These are phyloP conservation scores for Aphidius gifuensis DNA, from an alignment of 1,140 invertebrate genomes.

Conservation along the genomic window DNA sequence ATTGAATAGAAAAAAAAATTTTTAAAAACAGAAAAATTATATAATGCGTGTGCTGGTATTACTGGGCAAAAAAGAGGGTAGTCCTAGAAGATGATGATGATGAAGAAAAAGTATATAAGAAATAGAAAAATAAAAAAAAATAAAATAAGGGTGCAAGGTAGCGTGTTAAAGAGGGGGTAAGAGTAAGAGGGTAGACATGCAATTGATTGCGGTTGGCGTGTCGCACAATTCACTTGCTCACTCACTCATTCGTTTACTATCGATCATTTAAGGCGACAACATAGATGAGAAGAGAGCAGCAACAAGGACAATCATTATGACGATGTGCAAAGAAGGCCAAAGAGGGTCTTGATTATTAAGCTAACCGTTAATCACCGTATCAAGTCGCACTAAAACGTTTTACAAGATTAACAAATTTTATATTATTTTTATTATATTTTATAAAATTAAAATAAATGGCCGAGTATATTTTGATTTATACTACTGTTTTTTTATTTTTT, in stretches of 20 bases:
- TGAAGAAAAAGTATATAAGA: no score
- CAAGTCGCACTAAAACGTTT: no score
- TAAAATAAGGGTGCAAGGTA: background rate
- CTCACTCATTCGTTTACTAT: slow-evolving; percentile 12
- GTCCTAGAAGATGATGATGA: no score
- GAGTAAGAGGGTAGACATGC: slow-evolving; percentile 5
- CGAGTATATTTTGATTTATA: no score
- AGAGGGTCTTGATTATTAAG: slow-evolving; percentile 11
- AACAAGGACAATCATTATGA: background rate
- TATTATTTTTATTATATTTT: no score
- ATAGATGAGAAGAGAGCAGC: slow-evolving; percentile 10
- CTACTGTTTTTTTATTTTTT: no score
- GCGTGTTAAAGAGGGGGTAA: background rate
- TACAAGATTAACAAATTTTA: no score
- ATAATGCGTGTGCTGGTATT: no score
- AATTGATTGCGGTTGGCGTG: slow-evolving; percentile 17
- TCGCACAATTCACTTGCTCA: slow-evolving; percentile 12
- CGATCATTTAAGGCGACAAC: slow-evolving; percentile 27
- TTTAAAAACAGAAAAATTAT: no score
- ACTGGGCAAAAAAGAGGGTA: no score
- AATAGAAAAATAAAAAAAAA: background rate
- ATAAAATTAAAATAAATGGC: no score
- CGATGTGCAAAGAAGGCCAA: slow-evolving; percentile 8
- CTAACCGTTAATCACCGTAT: background rate
- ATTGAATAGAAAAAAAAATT: no score